Base-by-base conservation (phyloP, 2,888 invertebrate species). In the Amiota communis region DNA sequence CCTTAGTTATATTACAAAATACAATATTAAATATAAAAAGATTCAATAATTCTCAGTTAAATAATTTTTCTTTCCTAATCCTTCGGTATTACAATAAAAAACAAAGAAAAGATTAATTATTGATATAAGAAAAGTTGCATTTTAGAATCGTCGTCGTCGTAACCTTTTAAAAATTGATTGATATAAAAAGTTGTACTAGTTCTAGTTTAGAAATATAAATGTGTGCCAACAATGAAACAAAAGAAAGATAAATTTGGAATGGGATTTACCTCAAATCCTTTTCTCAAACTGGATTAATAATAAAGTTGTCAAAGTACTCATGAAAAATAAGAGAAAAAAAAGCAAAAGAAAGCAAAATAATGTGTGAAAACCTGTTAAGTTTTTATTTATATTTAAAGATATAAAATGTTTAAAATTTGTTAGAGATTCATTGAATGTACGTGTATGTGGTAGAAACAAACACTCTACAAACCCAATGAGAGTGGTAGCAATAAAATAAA, bases 141-240 rank as follows among this genome's bases (percentile, higher is more conserved):
- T 63, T 36, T 36, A 36, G 36, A 36, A 36, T 36, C 36, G 36
- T 36, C 36, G 8, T 36, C 36, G 36, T 36, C 36, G 8, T 36
- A 36, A 36, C 36, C 36, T 36, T 23, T 63, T 63, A 1, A 15
- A 56, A 56, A 36, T 20, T 20, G 17, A 57, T 57, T 13, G 10
- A 57, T n/a, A 74, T 51, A 57, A 70, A 71, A 72, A 71, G 78
- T 78, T 82, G 79, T 80, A 79, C 74, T 81, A 82, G 75, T 63
- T 74, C 75, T 82, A 85, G 83, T 77, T 79, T 77, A 85, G 81
- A 75, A 79, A 74, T 74, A 78, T 75, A 80, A 77, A 36, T 36
- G 8, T 36, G 36, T 36, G 36, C 36, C 36, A 36, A 36, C 8
- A 36, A 36, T 36, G 36, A 6, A 36, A 36, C 36, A 23, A 36